These are phyloP conservation scores for Eupithecia inturbata DNA, from an alignment of 2,888 invertebrate species.

Conservation along the genomic window DNA sequence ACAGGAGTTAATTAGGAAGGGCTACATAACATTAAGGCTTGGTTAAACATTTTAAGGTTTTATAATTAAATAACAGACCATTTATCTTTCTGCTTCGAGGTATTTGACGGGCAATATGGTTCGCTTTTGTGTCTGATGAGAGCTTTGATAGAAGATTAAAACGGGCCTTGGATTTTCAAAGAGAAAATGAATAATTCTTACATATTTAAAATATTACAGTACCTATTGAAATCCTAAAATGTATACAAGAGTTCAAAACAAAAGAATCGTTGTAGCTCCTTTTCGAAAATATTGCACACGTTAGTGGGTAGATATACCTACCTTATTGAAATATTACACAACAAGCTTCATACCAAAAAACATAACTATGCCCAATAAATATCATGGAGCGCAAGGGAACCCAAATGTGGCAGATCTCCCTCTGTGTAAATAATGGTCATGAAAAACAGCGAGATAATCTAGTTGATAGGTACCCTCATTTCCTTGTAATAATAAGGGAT, in stretches of 20 bases:
- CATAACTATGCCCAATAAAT: slow-evolving; percentile 37
- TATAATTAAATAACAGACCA: slow-evolving; percentile 12
- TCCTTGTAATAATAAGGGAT: slow-evolving; percentile 11
- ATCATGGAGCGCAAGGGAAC: slow-evolving; percentile 36
- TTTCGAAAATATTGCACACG: background rate
- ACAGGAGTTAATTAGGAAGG: slow-evolving; percentile 33
- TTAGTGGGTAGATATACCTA: background rate
- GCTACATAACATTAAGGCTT: slow-evolving; percentile 15
- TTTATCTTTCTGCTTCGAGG: slow-evolving; percentile 2
- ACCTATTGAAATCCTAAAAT: background rate
- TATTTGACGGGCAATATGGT: background rate
- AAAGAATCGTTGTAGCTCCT: background rate
- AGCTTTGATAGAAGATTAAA: background rate
- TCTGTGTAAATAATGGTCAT: slow-evolving; percentile 30
- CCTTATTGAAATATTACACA: background rate
- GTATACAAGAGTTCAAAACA: background rate
- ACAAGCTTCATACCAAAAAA: slow-evolving; percentile 29
- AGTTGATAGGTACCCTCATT: slow-evolving; percentile 14
- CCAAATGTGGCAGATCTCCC: slow-evolving; percentile 37
- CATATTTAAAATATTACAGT: background rate
- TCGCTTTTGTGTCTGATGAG: background rate
- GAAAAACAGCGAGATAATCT: slow-evolving; percentile 22
- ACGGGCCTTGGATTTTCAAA: background rate
- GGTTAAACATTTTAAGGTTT: slow-evolving; percentile 10
- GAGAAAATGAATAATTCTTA: background rate